phyloP scores from a whole-genome alignment of 1,140 invertebrate species.

The Venturia canescens region DNA sequence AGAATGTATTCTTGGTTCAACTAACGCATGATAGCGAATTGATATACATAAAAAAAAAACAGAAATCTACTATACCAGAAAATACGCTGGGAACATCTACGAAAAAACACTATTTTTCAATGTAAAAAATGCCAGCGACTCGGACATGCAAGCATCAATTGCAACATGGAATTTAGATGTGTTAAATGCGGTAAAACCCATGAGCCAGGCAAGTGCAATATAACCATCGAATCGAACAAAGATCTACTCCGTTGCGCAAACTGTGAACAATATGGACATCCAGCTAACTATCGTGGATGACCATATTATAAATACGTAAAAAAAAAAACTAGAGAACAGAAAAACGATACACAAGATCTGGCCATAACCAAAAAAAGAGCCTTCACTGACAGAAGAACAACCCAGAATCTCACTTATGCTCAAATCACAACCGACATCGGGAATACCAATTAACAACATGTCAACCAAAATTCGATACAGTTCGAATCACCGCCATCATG shows the following conservation, averaged over 20 bases:
- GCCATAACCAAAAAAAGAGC: neutral
- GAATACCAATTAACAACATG: neutral
- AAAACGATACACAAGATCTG: too few relatives aligned
- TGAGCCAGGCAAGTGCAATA: constrained; percentile 29
- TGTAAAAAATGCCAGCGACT: constrained; percentile 46
- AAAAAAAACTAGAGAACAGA: neutral
- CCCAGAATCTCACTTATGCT: neutral
- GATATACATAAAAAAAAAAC: constrained; percentile 4
- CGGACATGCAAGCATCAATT: constrained; percentile 32
- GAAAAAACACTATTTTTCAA: constrained; percentile 15
- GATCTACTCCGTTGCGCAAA: constrained; percentile 42
- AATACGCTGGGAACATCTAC: constrained; percentile 28
- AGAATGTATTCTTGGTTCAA: neutral
- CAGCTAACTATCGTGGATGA: constrained; percentile 36
- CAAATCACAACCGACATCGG: neutral
- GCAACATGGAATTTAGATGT: constrained; percentile 28
- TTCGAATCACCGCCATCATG: neutral
- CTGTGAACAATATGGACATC: constrained; percentile 47
- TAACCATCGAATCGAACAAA: neutral
- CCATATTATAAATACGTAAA: neutral
- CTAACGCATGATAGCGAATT: constrained; percentile 11
- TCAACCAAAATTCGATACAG: too few relatives aligned
- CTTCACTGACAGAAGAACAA: neutral
- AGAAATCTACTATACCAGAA: constrained; percentile 31
- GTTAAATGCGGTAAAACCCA: constrained; percentile 45